Percentiles rank a stretch among this genome's conserved stretches.
phyloP scores from a whole-genome alignment of 2,888 invertebrate species.

The Acanthosepion lycidas region DNA sequence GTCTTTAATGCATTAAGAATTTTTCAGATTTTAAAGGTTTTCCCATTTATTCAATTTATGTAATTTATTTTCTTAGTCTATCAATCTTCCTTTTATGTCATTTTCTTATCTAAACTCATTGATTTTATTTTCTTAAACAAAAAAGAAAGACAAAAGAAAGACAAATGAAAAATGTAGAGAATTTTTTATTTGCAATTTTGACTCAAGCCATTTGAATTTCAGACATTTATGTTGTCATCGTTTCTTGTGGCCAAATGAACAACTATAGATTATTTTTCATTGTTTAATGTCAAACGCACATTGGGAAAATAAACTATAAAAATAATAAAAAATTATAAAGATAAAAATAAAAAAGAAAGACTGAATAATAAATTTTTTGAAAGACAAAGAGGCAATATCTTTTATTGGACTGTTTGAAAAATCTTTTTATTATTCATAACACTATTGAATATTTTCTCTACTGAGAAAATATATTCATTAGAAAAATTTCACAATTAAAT shows the following conservation, averaged over 20 bases:
- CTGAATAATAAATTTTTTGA: constrained; percentile 4
- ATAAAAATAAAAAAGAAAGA: background rate
- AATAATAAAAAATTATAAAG: too few species aligned
- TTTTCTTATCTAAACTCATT: background rate
- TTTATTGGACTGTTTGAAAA: constrained; percentile 17
- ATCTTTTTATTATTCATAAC: constrained; percentile 18
- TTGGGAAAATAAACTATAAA: constrained; percentile 24
- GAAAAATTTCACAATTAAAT: constrained; percentile 15
- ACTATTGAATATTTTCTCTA: background rate
- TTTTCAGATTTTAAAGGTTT: constrained; percentile 15
- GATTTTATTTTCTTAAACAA: background rate
- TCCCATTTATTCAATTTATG: constrained; percentile 33
- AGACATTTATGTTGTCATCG: background rate
- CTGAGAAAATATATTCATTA: constrained; percentile 33
- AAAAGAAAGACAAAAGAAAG: background rate
- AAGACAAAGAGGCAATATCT: background rate
- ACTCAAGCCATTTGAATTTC: constrained; percentile 1
- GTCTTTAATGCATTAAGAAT: background rate
- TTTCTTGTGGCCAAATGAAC: background rate
- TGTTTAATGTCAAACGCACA: background rate
- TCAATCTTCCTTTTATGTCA: too few species aligned
- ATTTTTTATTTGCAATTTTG: constrained; percentile 25
- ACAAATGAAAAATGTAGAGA: constrained; percentile 11
- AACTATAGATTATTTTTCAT: constrained; percentile 33
- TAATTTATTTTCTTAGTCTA: background rate